Conservation (phyloP, 1,140 invertebrate genomes). For the Tribolium castaneum region DNA sequence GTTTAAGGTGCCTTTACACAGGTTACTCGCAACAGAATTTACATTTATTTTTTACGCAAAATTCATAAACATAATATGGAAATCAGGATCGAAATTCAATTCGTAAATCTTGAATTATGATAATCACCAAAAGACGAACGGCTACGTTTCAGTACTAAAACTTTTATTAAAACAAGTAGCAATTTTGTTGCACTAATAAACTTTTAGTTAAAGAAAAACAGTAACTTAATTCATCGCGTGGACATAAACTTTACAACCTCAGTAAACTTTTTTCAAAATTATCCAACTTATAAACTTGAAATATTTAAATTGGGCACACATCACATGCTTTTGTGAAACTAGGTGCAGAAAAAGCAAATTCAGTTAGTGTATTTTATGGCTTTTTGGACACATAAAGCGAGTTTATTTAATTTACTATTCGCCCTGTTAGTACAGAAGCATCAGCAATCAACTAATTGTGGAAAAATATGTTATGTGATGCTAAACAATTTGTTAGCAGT, state of each 20-base stretch:
- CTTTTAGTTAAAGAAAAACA: background rate
- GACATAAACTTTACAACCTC: background rate
- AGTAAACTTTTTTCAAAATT: background rate
- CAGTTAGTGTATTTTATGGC: background rate
- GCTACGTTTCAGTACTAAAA: background rate
- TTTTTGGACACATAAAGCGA: background rate
- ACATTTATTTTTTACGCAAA: background rate
- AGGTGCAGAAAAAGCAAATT: too few relatives aligned
- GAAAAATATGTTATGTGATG: background rate
- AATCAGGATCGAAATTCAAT: background rate
- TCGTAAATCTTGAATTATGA: too few relatives aligned
- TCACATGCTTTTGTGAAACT: too few relatives aligned
- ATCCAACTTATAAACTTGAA: background rate
- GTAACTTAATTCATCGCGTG: background rate
- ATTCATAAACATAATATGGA: background rate
- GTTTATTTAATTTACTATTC: background rate
- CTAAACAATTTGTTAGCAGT: background rate
- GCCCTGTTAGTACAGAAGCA: background rate
- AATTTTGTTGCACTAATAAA: background rate
- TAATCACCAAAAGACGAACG: background rate
- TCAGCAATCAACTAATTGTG: background rate
- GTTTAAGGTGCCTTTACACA: background rate
- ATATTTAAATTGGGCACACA: background rate
- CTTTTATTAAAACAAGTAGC: background rate
- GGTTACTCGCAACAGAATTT: background rate